Conservation (phyloP, 2,113 vertebrate species). For the Eupsittula cactorum region DNA sequence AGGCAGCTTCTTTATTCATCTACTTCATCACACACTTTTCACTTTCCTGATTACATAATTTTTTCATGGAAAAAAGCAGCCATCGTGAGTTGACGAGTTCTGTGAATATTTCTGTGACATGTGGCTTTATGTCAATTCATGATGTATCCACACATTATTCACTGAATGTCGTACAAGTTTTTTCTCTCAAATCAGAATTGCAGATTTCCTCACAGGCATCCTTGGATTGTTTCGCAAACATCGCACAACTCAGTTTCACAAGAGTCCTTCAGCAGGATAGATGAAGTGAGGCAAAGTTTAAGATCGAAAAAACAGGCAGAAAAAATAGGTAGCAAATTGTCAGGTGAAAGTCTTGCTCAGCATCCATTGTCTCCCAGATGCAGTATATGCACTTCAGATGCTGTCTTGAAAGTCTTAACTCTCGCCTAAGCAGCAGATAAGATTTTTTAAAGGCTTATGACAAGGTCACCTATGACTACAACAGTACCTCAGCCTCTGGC, state of each 20-base stretch:
- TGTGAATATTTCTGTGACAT: background rate
- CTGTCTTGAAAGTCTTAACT: background rate
- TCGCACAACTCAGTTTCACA: background rate
- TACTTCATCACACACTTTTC: background rate
- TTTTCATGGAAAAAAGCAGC: background rate
- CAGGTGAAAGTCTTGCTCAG: background rate
- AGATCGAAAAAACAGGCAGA: background rate
- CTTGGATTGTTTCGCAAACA: background rate
- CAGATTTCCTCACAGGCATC: background rate
- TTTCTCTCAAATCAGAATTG: background rate
- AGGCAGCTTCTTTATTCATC: background rate
- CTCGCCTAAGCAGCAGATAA: background rate
- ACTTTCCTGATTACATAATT: background rate
- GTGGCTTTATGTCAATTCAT: background rate
- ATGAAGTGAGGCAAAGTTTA: background rate
- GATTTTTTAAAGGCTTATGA: background rate
- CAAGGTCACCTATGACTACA: background rate
- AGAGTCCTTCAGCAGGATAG: background rate
- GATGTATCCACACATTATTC: background rate
- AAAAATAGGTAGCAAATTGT: background rate
- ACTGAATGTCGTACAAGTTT: background rate
- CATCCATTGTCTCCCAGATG: background rate
- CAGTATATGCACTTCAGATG: background rate
- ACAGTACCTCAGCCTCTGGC: background rate
- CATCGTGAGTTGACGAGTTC: background rate